These are phyloP conservation scores for Corythucha ciliata DNA, from an alignment of 2,888 invertebrate genomes.

Conservation along the genomic window DNA sequence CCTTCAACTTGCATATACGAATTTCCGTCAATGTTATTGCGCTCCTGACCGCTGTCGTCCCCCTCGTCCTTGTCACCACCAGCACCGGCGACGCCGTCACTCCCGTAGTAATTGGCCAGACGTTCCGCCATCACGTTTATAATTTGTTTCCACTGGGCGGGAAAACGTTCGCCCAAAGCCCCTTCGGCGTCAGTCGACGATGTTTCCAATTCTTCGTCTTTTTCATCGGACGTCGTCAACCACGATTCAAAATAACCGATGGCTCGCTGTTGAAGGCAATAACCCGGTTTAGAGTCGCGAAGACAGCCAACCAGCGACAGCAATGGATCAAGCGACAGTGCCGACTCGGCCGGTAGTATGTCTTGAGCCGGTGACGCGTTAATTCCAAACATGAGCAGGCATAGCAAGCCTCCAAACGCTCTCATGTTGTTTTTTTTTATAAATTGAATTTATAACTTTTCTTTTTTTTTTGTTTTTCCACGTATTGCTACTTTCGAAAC, in stretches of 20 bases:
- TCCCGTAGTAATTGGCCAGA: conserved; percentile 25
- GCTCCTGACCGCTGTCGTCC: neutral
- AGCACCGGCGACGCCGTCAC: conserved; percentile 20
- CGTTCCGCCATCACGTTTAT: conserved; percentile 30
- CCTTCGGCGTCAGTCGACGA: conserved; percentile 20
- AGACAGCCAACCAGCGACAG: conserved; percentile 24
- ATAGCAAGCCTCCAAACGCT: too few species aligned
- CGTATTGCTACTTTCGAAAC: too few species aligned
- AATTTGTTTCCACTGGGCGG: conserved; percentile 27
- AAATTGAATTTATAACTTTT: too few species aligned
- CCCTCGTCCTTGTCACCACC: conserved; percentile 25
- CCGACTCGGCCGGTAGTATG: conserved; percentile 20
- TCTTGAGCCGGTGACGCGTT: too few species aligned
- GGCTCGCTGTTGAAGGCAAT: conserved; percentile 26
- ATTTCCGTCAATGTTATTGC: neutral
- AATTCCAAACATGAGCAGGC: too few species aligned
- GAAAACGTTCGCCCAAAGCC: conserved; percentile 15
- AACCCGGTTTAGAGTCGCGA: conserved; percentile 23
- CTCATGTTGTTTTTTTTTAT: too few species aligned
- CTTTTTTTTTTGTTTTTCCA: too few species aligned
- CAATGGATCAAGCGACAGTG: conserved; percentile 25
- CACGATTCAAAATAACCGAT: conserved; percentile 27
- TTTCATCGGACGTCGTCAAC: conserved; percentile 27
- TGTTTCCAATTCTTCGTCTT: conserved; percentile 15
- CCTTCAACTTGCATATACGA: conserved; percentile 20